Evolutionary conservation across 2,888 invertebrate genomes (phyloP).

Genomic region (Microctonus brassicae): DNA sequence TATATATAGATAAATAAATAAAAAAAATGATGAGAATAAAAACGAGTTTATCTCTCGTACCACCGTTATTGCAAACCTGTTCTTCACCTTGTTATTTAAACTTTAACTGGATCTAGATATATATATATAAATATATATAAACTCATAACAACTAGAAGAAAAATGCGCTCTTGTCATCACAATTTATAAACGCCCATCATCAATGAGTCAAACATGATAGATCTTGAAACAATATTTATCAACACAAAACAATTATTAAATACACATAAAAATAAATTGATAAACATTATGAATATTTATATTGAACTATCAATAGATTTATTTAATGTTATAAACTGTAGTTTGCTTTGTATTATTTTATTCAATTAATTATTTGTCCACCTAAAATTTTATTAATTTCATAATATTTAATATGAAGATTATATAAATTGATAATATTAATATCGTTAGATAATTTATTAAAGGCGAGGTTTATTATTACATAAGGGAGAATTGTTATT

Average conservation of each 20-base stretch:
- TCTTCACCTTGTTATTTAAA: slow-evolving; percentile 33
- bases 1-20: background rate
- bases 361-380: too few species aligned
- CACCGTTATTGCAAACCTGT: slow-evolving; percentile 8
- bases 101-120: slow-evolving; percentile 27
- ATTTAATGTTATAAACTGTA: too few species aligned
- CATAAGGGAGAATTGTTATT: background rate
- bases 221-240: background rate
- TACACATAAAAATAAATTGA: background rate
- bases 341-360: too few species aligned
- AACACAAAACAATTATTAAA: background rate
- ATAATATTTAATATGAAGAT: too few species aligned
- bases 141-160: background rate
- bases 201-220: background rate
- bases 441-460: background rate
- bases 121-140: background rate
- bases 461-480: slow-evolving; percentile 30
- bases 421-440: too few species aligned
- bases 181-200: background rate
- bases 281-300: too few species aligned
- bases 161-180: background rate
- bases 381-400: too few species aligned
- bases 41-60: slow-evolving; percentile 4
- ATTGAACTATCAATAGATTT: too few species aligned
- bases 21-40: background rate